Percentiles rank a stretch among this genome's conserved stretches.
These are phyloP conservation scores for Hippocampus comes DNA, from an alignment of 2,113 vertebrate genomes.

Conservation along the genomic window DNA sequence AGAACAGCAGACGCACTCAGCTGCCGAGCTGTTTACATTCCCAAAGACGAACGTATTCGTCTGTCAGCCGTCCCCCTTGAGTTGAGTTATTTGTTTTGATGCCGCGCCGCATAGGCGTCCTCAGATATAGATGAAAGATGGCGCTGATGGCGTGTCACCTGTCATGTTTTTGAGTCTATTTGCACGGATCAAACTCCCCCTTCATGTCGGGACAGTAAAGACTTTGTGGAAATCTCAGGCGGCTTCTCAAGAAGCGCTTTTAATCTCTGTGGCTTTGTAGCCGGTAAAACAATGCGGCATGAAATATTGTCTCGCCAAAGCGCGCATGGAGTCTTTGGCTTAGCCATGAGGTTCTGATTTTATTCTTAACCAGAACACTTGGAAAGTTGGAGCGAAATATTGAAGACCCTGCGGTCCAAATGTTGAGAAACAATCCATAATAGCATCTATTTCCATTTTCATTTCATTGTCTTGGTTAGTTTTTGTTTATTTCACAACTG, in stretches of 20 bases:
- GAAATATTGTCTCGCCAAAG: constrained; percentile 9
- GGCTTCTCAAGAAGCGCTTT: constrained; percentile 7
- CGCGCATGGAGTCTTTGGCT: neutral
- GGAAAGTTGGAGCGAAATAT: neutral
- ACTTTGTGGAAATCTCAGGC: constrained; percentile 11
- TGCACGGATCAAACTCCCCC: constrained; percentile 32
- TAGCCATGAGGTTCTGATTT: constrained; percentile 8
- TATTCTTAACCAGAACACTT: neutral
- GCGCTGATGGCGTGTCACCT: constrained; percentile 27
- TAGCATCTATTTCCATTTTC: neutral
- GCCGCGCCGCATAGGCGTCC: constrained; percentile 12
- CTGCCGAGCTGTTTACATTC: constrained; percentile 26
- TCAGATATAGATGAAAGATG: constrained; percentile 50
- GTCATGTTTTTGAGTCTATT: constrained; percentile 44
- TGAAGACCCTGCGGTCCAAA: neutral
- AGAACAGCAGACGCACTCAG: neutral
- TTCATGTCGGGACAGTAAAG: constrained; percentile 28
- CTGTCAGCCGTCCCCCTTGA: constrained; percentile 22
- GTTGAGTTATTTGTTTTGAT: constrained; percentile 47
- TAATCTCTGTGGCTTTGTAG: constrained; percentile 24
- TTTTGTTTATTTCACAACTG: too few species aligned
- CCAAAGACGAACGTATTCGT: constrained; percentile 25
- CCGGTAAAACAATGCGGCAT: constrained; percentile 29
- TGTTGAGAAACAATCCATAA: neutral
- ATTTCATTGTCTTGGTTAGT: neutral